A percentile compares a stretch with the other conserved stretches of the same genome.
phyloP scores from a whole-genome alignment of 2,888 invertebrate species.

The Dryadula phaetusa region DNA sequence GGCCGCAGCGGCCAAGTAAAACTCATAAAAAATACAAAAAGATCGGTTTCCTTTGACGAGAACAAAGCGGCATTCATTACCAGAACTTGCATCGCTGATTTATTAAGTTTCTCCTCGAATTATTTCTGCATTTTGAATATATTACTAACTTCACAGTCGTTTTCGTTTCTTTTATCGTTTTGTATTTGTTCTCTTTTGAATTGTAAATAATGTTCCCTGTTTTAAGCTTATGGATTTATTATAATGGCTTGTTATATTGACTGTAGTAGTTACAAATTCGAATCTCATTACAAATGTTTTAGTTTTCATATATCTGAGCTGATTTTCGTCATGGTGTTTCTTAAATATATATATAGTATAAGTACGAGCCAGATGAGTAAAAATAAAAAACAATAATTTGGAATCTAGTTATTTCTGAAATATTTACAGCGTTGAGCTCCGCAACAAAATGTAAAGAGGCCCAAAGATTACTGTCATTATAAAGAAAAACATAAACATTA shows the following conservation, averaged over 20 bases:
- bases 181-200: slow-evolving; percentile 19
- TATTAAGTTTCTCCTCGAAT: slow-evolving; percentile 49
- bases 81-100: slow-evolving; percentile 47
- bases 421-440: neutral
- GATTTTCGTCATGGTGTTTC: no score
- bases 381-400: no score
- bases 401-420: no score
- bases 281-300: neutral
- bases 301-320: neutral
- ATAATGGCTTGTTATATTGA: neutral
- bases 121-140: slow-evolving; percentile 34
- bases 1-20: slow-evolving; percentile 22
- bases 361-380: no score
- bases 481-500: no score
- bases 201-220: slow-evolving; percentile 11
- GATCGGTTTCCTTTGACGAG: slow-evolving; percentile 35
- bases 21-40: slow-evolving; percentile 28
- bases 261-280: neutral
- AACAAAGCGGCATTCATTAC: slow-evolving; percentile 35
- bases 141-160: slow-evolving; percentile 27
- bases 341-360: no score
- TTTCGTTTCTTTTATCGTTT: slow-evolving; percentile 23
- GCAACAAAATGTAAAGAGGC: no score
- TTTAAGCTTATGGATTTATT: neutral
- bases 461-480: no score